Base-by-base conservation (phyloP, 1,140 invertebrate species). In the Eriocheir sinensis region DNA sequence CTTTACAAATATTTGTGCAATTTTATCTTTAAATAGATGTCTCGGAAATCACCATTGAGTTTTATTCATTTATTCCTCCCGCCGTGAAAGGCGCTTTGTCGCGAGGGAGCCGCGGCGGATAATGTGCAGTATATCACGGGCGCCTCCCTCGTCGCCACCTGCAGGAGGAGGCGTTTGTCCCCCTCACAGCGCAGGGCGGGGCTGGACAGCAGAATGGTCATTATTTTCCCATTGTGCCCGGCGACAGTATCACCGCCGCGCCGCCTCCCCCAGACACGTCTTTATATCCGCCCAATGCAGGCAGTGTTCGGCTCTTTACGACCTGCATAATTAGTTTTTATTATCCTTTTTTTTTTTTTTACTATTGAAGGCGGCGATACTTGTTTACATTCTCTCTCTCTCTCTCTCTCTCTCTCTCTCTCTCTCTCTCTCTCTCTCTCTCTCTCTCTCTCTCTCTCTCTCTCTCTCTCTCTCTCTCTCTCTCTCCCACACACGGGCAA, bases 11-110 rank as follows among this genome's bases (percentile, higher is more conserved):
- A 89, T 79, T 80, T 93, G 93, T 93, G 93, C 93, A 93, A 93
- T 93, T 93, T 85, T 93, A 93, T 93, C 89, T 80, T 44, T n/a
- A 92, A 93, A 86, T 93, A 93, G 93, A 93, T 93, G 93, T 93
- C 80, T 40, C 36, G 89, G n/a, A 93, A 38, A 53, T 80, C 79
- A 89, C 34, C 12, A 34, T 48, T 48, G 80, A 36, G 34, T 85
- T 85, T 92, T 44, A 32, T 34, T 92, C 4, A 90, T 90, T 21
- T 72, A 38, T 17, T 90, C 89, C 41, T 30, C 21, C 38, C 38
- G n/a, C 40, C 38, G 17, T 88, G 85, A 44, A 41, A 88, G 85
- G 44, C 21, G 41, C 44, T 27, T n/a, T 40, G 40, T 15, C 17
- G n/a, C 6, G 38, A 40, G 17, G 21, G 85, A n/a, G 34, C 9